Evolutionary conservation across 2,888 invertebrate genomes (phyloP).

Genomic region (Petrophora chlorosata): DNA sequence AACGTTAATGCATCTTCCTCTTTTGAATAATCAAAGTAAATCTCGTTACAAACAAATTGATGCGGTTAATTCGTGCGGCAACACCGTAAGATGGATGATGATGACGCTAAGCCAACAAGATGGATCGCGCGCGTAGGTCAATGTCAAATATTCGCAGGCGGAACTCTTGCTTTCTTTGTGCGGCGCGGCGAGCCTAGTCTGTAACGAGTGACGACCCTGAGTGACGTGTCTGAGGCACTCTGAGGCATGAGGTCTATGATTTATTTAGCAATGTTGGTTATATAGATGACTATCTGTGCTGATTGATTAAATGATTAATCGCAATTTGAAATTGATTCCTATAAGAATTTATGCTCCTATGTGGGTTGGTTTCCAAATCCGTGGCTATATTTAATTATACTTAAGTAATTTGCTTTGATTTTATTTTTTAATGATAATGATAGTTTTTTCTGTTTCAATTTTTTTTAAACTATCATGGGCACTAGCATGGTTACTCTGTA

Average conservation of each 20-base stretch:
- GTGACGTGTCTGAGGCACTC: constrained; percentile 8
- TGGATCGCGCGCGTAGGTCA: constrained; percentile 21
- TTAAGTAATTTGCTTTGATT: no score
- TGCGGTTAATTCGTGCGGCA: constrained; percentile 15
- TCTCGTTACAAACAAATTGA: neutral
- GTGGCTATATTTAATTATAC: no score
- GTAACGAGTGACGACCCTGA: constrained; percentile 27
- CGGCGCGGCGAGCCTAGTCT: constrained; percentile 3
- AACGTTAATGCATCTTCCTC: neutral
- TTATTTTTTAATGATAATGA: no score
- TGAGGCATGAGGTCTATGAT: neutral
- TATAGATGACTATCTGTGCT: no score
- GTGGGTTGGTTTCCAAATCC: no score
- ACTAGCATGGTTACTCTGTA: no score
- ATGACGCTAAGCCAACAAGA: constrained; percentile 16
- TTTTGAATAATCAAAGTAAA: constrained; percentile 4
- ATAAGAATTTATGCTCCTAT: no score
- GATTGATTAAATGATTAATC: no score
- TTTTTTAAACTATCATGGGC: no score
- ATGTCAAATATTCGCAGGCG: constrained; percentile 32
- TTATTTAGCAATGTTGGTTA: no score
- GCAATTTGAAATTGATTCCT: no score
- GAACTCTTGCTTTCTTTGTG: constrained; percentile 33
- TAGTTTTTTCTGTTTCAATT: no score
- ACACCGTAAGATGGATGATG: constrained; percentile 15